Conservation (phyloP, 2,797 vertebrate genomes). For the Pterois miles region DNA sequence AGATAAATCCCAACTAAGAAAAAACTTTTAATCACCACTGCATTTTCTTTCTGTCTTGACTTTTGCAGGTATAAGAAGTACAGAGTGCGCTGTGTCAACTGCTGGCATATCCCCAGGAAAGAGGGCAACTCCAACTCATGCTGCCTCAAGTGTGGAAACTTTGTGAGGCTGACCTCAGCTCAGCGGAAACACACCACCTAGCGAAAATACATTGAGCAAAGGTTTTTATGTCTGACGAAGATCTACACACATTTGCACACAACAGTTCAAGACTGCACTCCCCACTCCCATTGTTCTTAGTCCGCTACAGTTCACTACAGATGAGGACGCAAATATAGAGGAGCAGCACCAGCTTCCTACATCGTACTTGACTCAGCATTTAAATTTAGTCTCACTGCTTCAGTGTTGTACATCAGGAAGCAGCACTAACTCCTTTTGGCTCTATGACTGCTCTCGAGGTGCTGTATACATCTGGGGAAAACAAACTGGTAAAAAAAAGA, state of each 20-base stretch:
- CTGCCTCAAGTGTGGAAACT: constrained; percentile 88
- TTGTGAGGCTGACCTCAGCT: constrained; percentile 72
- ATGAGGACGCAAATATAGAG: background rate
- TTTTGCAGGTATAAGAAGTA: constrained; percentile 92
- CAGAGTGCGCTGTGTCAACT: constrained; percentile 86
- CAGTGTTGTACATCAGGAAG: background rate
- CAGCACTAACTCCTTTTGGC: background rate
- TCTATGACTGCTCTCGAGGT: background rate
- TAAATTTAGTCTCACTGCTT: constrained; percentile 11
- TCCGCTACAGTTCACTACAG: constrained; percentile 4
- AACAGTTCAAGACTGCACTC: background rate
- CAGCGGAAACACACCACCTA: constrained; percentile 71
- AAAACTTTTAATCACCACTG: background rate
- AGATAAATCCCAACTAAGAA: background rate
- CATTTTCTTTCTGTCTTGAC: constrained; percentile 1
- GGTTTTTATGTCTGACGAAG: constrained; percentile 37
- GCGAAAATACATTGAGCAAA: constrained; percentile 6
- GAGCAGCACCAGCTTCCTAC: background rate
- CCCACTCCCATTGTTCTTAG: background rate
- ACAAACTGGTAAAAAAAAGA: background rate
- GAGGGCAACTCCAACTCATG: constrained; percentile 81
- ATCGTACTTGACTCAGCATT: constrained; percentile 20
- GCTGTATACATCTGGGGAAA: background rate
- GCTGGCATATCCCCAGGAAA: constrained; percentile 92
- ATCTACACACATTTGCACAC: constrained; percentile 2